Conservation (phyloP, 2,888 invertebrate species). For the Drosophila recens region DNA sequence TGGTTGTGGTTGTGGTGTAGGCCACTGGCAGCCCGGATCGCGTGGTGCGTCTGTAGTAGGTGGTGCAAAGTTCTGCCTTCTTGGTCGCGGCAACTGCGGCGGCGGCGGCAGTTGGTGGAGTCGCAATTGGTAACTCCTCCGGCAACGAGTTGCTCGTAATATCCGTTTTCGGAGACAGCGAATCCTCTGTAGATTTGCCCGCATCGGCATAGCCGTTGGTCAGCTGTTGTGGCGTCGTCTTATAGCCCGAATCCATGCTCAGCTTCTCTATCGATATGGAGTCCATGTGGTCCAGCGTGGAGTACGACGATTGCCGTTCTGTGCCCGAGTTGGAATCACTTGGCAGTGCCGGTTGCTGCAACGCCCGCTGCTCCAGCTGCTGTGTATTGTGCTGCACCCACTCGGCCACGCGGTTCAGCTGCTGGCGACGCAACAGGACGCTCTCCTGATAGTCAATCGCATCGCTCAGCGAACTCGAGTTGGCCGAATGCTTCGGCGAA, state of each 20-base stretch:
- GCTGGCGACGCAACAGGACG: slow-evolving; percentile 87
- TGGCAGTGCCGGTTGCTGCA: slow-evolving; percentile 58
- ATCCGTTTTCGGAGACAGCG: slow-evolving; percentile 81
- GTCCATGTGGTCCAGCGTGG: slow-evolving; percentile 82
- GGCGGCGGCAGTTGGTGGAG: slow-evolving; percentile 1
- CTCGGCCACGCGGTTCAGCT: slow-evolving; percentile 90
- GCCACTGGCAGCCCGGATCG: slow-evolving; percentile 81
- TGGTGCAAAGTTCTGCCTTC: slow-evolving; percentile 73
- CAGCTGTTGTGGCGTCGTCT: slow-evolving; percentile 82
- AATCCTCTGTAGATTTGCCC: slow-evolving; percentile 80
- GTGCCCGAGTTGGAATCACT: slow-evolving; percentile 75
- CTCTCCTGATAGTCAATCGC: slow-evolving; percentile 84
- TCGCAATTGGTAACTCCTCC: slow-evolving; percentile 24
- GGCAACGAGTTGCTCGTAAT: slow-evolving; percentile 69
- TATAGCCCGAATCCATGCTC: slow-evolving; percentile 84
- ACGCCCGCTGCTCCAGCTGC: slow-evolving; percentile 84
- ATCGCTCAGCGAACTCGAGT: slow-evolving; percentile 84
- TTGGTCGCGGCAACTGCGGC: slow-evolving; percentile 30
- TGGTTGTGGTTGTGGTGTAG: slow-evolving; percentile 65
- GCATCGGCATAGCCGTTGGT: slow-evolving; percentile 75
- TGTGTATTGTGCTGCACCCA: slow-evolving; percentile 90
- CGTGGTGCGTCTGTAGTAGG: slow-evolving; percentile 81
- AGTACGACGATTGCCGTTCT: slow-evolving; percentile 78
- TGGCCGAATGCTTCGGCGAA: slow-evolving; percentile 81
- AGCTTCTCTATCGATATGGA: slow-evolving; percentile 83